Evolutionary conservation across 2,113 vertebrate species (phyloP).

Genomic region (Jaculus jaculus): DNA sequence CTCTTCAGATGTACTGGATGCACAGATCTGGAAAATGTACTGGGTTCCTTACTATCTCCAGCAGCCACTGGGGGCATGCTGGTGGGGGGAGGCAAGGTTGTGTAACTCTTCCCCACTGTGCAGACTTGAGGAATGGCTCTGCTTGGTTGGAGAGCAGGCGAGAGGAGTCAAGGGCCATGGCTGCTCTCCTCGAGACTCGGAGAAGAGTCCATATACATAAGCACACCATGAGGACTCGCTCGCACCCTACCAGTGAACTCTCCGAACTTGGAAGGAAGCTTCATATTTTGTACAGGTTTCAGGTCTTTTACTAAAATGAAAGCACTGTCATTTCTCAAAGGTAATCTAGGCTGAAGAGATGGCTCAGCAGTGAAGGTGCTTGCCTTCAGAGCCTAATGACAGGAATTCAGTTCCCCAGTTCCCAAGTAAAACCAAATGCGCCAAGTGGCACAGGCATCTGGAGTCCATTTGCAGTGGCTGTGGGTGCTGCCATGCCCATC

Average conservation of each 20-base stretch:
- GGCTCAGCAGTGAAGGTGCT: too few species aligned
- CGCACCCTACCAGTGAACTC: too few species aligned
- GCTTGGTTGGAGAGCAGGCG: background rate
- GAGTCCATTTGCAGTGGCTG: too few species aligned
- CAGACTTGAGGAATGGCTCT: background rate
- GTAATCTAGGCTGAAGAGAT: background rate
- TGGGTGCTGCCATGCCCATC: too few species aligned
- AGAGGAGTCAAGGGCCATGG: too few species aligned
- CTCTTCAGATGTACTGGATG: background rate
- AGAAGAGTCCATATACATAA: background rate
- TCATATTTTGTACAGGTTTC: background rate
- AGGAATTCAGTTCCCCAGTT: too few species aligned
- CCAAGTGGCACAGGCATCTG: too few species aligned
- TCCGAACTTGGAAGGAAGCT: background rate
- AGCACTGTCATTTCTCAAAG: background rate
- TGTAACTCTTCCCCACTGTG: background rate
- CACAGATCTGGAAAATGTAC: background rate
- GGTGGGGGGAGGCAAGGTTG: accelerated
- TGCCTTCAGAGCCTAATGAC: too few species aligned
- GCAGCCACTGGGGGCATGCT: background rate
- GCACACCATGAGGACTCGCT: background rate
- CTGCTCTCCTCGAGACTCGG: background rate
- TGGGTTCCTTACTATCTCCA: background rate
- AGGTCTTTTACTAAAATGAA: background rate
- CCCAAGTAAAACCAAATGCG: too few species aligned